Evolutionary conservation across 2,888 invertebrate species (phyloP), one percentile per base, ranked within the genome.

Genomic region (Carcina quercana): DNA sequence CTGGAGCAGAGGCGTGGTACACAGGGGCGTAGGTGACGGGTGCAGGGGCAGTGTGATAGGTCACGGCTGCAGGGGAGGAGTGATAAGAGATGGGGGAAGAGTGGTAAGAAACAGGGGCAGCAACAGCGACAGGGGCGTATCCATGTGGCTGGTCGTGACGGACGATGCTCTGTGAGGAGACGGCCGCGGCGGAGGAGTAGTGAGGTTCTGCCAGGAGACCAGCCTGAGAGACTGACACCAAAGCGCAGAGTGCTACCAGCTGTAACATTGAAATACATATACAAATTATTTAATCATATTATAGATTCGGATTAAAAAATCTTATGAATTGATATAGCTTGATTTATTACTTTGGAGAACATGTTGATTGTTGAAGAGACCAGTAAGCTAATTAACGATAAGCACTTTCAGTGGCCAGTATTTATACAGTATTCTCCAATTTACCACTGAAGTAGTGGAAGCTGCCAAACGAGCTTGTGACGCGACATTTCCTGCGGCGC

Each of bases 161-260:
- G 15, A 73, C 56, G 43, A 74, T 68, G 57, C 56, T 71, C 44
- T 71, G 72, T 12, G 71, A 71, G 25, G 74, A 75, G 25, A 73
- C 67, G 4, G 69, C 70, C 3, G 47, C 58, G 13, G 66, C 64
- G 5, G 61, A 45, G 3, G 66, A 61, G 51, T 66, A 66, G 50
- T 72, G 74, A 22, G 86, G 51, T 30, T 55, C 58, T 10, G 69
- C 48, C 43, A 74, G 39, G 13, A 75, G 62, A 34, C 70, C 73
- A 5, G 72, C 74, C 44, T 67, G 58, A 37, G 65, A 53, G 26
- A 59, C 70, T 3, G 71, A 71, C 53, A 63, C 56, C 19, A 72
- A 38, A 13, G 67, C 64, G 43, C 63, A 68, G 11, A 75, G 45
- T 11, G 56, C 48, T 41, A 74, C 41, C 2, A 73, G 37, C 72